These are phyloP conservation scores for Gasterosteus aculeatus DNA, from an alignment of 2,113 vertebrate genomes.

Conservation along the genomic window DNA sequence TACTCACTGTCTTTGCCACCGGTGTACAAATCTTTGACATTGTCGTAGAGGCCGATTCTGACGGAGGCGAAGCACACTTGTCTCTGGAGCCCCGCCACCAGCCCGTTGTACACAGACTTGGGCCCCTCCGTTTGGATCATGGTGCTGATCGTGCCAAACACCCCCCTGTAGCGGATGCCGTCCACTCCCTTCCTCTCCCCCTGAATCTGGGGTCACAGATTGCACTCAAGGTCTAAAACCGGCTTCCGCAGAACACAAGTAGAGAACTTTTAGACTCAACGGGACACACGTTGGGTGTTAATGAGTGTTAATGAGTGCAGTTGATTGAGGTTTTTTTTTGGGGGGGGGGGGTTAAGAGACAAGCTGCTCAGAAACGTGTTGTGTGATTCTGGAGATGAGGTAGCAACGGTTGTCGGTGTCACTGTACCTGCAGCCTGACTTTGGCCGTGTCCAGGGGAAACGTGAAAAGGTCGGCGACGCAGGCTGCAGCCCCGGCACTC, in stretches of 20 bases:
- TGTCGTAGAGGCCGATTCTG: conserved; percentile 88
- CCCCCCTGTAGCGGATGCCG: conserved; percentile 83
- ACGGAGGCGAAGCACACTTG: conserved; percentile 88
- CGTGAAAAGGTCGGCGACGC: conserved; percentile 86
- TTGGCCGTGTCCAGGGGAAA: conserved; percentile 88
- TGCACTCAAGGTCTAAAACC: conserved; percentile 9
- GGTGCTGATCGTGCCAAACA: conserved; percentile 86
- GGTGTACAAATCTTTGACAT: conserved; percentile 83
- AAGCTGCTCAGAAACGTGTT: background rate
- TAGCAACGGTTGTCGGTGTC: background rate
- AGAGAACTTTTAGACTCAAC: background rate
- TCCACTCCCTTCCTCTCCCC: conserved; percentile 78
- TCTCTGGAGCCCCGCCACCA: conserved; percentile 86
- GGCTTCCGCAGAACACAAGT: background rate
- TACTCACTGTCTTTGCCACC: conserved; percentile 82
- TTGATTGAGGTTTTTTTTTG: conserved; percentile 18
- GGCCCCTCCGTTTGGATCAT: conserved; percentile 86
- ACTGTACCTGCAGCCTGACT: conserved; percentile 84
- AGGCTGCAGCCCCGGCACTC: conserved; percentile 85
- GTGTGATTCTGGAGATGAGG: background rate
- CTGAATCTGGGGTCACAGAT: conserved; percentile 82
- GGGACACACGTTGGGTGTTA: background rate
- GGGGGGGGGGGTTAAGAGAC: no score
- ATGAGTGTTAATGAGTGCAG: background rate
- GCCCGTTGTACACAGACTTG: conserved; percentile 84